A percentile compares a stretch with the other conserved stretches of the same genome.
Evolutionary conservation across 2,113 vertebrate species (phyloP).

Genomic region (Psittacus erithacus): DNA sequence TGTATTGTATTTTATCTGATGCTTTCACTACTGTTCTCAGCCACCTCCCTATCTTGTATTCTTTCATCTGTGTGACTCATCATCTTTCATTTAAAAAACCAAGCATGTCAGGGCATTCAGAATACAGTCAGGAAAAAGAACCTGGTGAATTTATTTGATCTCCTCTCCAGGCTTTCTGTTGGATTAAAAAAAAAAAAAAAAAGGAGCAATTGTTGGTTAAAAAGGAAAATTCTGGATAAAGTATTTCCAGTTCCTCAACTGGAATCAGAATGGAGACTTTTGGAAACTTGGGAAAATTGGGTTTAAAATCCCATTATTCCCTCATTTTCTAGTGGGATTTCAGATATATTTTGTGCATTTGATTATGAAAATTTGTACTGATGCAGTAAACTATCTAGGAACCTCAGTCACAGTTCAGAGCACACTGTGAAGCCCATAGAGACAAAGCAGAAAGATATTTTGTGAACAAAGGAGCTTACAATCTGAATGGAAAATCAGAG

Average conservation of each 20-base stretch:
- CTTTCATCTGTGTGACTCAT: slow-evolving; percentile 51
- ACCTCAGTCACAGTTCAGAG: neutral
- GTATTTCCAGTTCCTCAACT: neutral
- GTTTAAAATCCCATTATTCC: neutral
- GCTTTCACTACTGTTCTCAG: slow-evolving; percentile 2
- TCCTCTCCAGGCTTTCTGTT: neutral
- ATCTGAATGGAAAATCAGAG: neutral
- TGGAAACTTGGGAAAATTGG: neutral
- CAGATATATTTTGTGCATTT: neutral
- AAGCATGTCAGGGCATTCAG: neutral
- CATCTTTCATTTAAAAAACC: slow-evolving; percentile 3
- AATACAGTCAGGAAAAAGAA: slow-evolving; percentile 2
- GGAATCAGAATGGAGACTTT: neutral
- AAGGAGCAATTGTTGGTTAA: neutral
- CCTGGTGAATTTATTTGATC: neutral
- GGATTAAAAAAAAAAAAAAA: neutral
- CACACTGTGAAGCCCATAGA: neutral
- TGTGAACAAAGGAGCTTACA: neutral
- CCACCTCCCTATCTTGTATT: slow-evolving; percentile 13
- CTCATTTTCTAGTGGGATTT: neutral
- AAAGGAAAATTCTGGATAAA: neutral
- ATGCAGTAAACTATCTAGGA: neutral
- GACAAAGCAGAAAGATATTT: neutral
- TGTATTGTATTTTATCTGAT: slow-evolving; percentile 21
- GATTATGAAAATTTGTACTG: neutral